A percentile compares a stretch with the other conserved stretches of the same genome.
phyloP scores from a whole-genome alignment of 2,797 vertebrate genomes.

The Bucorvus abyssinicus region DNA sequence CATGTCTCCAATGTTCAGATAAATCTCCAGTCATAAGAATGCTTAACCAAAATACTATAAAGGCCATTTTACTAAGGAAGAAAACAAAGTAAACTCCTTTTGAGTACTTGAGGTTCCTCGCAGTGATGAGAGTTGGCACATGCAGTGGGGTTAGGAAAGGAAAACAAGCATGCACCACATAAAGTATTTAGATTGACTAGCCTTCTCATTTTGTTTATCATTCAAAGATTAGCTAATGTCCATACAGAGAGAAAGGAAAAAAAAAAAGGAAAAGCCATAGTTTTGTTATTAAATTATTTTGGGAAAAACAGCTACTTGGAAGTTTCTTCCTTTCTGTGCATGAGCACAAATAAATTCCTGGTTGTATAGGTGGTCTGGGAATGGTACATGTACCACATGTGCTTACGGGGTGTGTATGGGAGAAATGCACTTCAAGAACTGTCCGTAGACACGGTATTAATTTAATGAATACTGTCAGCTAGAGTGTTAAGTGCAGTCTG shows the following conservation, averaged over 20 bases:
- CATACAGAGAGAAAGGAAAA: neutral
- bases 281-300: neutral
- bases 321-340: neutral
- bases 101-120: neutral
- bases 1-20: neutral
- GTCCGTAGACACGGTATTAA: neutral
- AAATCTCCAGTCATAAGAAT: neutral
- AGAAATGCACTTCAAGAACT: neutral
- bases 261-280: neutral
- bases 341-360: neutral
- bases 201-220: neutral
- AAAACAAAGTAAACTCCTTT: neutral
- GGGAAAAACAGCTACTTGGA: neutral
- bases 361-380: neutral
- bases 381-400: neutral
- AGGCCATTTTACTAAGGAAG: neutral
- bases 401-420: neutral
- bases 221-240: neutral
- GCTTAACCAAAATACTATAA: neutral
- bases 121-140: neutral
- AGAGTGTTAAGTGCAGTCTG: constrained; percentile 28
- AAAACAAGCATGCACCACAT: neutral
- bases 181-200: neutral
- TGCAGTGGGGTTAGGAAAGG: neutral
- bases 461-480: neutral